Conservation (phyloP, 2,797 vertebrate genomes). For the Emydoidea blandingii region DNA sequence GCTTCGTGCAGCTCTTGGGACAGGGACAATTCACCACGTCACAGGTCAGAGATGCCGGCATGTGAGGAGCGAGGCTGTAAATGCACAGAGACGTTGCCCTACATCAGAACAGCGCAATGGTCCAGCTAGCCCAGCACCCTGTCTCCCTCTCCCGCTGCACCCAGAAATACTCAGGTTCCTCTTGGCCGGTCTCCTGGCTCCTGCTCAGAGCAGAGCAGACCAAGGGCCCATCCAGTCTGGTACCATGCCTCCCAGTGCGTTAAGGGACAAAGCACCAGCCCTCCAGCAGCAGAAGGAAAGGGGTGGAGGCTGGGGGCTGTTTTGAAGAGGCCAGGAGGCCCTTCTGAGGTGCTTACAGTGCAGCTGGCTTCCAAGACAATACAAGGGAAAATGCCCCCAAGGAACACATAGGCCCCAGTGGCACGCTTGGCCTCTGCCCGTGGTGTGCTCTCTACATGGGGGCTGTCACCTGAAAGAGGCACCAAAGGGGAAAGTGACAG, state of each 20-base stretch:
- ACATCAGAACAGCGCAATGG: neutral
- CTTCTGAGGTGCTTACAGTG: neutral
- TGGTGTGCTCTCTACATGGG: neutral
- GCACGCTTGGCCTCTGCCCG: neutral
- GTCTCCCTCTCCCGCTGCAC: neutral
- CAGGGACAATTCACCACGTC: no score
- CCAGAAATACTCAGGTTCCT: no score
- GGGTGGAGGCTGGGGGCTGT: neutral
- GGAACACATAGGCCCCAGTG: neutral
- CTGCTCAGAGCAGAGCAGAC: neutral
- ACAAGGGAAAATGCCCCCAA: neutral
- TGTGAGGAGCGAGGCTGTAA: no score
- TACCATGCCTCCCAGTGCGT: neutral
- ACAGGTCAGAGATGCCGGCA: no score
- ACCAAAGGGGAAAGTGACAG: neutral
- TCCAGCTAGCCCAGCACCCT: neutral
- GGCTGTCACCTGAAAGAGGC: no score
- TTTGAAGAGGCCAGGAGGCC: neutral
- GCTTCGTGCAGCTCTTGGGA: no score
- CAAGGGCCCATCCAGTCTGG: neutral
- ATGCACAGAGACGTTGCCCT: neutral
- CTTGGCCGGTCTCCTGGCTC: no score
- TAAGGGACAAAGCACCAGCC: no score
- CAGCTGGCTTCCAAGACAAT: neutral
- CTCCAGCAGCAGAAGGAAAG: no score